Conservation (phyloP, 2,888 invertebrate genomes). For the Dryomyza anilis region DNA sequence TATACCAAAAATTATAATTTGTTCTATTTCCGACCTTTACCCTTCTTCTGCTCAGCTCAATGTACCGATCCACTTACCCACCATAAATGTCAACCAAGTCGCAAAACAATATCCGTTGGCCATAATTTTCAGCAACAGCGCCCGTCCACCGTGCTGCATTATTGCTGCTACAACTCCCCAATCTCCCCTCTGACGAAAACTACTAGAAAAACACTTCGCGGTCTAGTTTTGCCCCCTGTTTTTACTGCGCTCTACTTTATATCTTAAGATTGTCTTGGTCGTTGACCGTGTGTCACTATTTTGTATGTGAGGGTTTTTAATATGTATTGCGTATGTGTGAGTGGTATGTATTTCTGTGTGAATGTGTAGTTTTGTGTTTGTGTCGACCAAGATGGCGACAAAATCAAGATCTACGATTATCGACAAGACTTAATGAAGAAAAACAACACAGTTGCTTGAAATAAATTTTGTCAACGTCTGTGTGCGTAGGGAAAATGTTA, state of each 20-base stretch:
- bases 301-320: neutral
- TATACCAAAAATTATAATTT: too few species aligned
- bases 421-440: constrained; percentile 20
- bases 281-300: constrained; percentile 6
- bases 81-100: constrained; percentile 2
- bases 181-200: too few species aligned
- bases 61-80: neutral
- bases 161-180: too few species aligned
- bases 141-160: neutral
- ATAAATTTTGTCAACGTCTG: too few species aligned
- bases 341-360: neutral
- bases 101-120: constrained; percentile 15
- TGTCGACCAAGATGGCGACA: constrained; percentile 13
- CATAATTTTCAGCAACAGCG: constrained; percentile 9
- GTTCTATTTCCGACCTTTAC: neutral
- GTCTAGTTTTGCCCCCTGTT: neutral
- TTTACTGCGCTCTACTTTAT: neutral
- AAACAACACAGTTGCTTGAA: constrained; percentile 15
- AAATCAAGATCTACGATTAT: constrained; percentile 27
- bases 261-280: constrained; percentile 12
- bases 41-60: neutral
- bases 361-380: neutral
- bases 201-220: too few species aligned
- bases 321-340: neutral
- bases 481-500: too few species aligned